These are phyloP conservation scores for Nomada ferruginata DNA, from an alignment of 2,888 invertebrate genomes.

Conservation along the genomic window DNA sequence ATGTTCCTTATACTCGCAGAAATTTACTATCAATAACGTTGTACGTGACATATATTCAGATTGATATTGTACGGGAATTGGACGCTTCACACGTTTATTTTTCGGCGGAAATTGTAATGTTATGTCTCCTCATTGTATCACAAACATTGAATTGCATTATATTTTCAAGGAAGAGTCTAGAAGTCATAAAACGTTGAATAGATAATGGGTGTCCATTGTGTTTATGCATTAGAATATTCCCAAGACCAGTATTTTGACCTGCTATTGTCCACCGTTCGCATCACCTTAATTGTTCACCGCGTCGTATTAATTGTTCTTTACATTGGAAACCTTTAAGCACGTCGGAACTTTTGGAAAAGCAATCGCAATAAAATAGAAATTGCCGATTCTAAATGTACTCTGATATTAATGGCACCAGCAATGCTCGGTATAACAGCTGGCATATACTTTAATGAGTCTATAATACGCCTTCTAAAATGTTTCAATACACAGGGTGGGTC, in stretches of 20 bases:
- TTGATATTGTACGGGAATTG: neutral
- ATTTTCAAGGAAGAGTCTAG: neutral
- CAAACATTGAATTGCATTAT: neutral
- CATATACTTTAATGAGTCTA: too few species aligned
- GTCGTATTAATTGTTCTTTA: conserved; percentile 17
- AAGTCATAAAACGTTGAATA: neutral
- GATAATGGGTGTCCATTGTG: conserved; percentile 23
- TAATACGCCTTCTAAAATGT: too few species aligned
- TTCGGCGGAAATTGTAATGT: neutral
- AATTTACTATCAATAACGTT: neutral
- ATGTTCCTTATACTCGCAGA: too few species aligned
- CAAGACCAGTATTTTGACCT: conserved; percentile 30
- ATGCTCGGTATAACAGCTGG: too few species aligned
- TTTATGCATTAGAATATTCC: neutral
- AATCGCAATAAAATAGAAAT: neutral
- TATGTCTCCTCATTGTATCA: neutral
- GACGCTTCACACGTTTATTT: neutral
- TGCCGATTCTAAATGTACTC: neutral
- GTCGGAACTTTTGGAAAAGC: neutral
- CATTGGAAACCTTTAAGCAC: neutral
- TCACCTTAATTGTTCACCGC: conserved; percentile 26
- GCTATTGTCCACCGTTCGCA: conserved; percentile 10
- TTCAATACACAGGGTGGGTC: too few species aligned
- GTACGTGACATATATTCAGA: conserved; percentile 4
- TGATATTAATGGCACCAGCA: too few species aligned